These are phyloP conservation scores for Lerista edwardsae DNA, from an alignment of 2,797 vertebrate genomes.

Conservation along the genomic window DNA sequence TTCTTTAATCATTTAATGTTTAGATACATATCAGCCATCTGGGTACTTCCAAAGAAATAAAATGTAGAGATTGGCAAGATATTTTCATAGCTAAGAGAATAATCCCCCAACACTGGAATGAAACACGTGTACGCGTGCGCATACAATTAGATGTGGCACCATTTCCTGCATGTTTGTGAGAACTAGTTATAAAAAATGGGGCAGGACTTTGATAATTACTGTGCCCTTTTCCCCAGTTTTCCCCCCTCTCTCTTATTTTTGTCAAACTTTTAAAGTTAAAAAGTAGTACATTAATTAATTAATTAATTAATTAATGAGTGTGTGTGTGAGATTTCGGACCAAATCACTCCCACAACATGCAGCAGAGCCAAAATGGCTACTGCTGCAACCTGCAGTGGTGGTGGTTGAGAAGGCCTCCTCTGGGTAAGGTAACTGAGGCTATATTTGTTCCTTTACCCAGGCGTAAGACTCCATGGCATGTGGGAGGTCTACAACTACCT, in stretches of 20 bases:
- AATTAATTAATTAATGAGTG: too few species aligned
- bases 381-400: too few species aligned
- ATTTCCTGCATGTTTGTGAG: background rate
- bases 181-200: background rate
- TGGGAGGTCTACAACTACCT: too few species aligned
- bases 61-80: slow-evolving; percentile 5
- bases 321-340: too few species aligned
- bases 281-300: background rate
- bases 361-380: too few species aligned
- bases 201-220: background rate
- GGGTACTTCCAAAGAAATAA: slow-evolving; percentile 18
- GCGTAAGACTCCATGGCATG: too few species aligned
- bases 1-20: slow-evolving; percentile 44
- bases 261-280: background rate
- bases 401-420: too few species aligned
- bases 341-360: too few species aligned
- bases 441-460: too few species aligned
- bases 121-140: background rate
- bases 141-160: background rate
- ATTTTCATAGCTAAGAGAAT: slow-evolving; percentile 27
- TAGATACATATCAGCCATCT: slow-evolving; percentile 30
- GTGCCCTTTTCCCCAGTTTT: background rate
- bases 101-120: slow-evolving; percentile 14
- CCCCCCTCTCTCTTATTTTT: background rate
- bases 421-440: too few species aligned